Percentiles rank a stretch among this genome's conserved stretches.
phyloP scores from a whole-genome alignment of 2,113 vertebrate genomes.

The Herpailurus yagouaroundi region DNA sequence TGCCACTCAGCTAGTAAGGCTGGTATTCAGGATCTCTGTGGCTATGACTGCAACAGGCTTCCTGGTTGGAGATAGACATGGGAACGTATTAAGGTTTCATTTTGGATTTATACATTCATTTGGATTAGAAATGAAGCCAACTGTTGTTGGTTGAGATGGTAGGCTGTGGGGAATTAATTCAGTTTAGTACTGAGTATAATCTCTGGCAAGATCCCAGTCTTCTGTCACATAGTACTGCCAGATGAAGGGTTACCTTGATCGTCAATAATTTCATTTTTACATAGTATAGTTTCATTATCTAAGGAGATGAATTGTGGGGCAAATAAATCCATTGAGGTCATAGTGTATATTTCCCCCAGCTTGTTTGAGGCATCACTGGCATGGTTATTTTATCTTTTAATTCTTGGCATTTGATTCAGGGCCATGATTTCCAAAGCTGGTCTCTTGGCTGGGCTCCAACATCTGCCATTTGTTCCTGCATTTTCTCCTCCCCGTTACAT shows the following conservation, averaged over 20 bases:
- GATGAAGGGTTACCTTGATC: background rate
- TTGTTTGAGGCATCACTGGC: background rate
- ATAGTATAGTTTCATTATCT: too few relatives aligned
- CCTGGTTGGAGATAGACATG: background rate
- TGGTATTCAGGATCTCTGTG: background rate
- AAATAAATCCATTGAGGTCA: background rate
- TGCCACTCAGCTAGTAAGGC: background rate
- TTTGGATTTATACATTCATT: constrained; percentile 23
- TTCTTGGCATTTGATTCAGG: background rate
- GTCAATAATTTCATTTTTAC: background rate
- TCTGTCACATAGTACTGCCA: background rate
- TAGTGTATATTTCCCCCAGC: background rate
- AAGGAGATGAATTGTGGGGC: background rate
- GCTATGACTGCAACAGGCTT: background rate
- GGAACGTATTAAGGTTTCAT: background rate
- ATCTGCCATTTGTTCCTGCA: background rate
- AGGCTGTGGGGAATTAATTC: background rate
- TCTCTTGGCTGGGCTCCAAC: background rate
- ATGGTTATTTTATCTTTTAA: background rate
- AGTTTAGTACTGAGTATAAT: background rate
- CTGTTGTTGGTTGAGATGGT: background rate
- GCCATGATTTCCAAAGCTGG: background rate
- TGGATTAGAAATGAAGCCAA: background rate
- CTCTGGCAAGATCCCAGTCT: background rate
- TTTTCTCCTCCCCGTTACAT: background rate